Evolutionary conservation across 2,113 vertebrate genomes (phyloP).

Genomic region (Phodopus roborovskii): DNA sequence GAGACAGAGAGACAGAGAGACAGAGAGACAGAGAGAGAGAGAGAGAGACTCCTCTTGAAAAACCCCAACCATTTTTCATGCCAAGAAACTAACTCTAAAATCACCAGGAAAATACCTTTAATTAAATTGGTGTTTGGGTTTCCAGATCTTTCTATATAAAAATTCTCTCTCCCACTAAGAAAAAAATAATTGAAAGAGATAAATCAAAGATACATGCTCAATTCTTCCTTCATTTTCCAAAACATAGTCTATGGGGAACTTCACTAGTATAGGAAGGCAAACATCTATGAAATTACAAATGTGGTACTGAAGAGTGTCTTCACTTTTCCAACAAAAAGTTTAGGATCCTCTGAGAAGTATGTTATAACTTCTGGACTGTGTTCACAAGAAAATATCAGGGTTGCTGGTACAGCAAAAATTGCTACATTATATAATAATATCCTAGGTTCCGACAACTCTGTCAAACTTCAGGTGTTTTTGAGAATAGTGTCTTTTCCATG

Average conservation of each 20-base stretch:
- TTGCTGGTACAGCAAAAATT: slow-evolving; percentile 46
- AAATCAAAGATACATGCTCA: slow-evolving; percentile 10
- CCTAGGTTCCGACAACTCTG: background rate
- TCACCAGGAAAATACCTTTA: slow-evolving; percentile 31
- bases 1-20: too few species aligned
- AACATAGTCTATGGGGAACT: background rate
- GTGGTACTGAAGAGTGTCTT: background rate
- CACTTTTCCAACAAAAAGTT: slow-evolving; percentile 51
- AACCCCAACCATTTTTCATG: background rate
- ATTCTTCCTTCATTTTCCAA: slow-evolving; percentile 30
- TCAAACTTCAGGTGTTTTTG: background rate
- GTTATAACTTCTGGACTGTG: slow-evolving; percentile 34
- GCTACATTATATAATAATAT: slow-evolving; percentile 47
- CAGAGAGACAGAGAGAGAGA: too few species aligned
- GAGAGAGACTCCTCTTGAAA: background rate
- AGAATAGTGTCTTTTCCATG: slow-evolving; percentile 6
- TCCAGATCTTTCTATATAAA: slow-evolving; percentile 25
- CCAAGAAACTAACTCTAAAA: slow-evolving; percentile 1
- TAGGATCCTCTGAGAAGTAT: slow-evolving; percentile 19
- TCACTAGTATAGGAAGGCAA: background rate
- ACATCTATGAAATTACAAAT: slow-evolving; percentile 40
- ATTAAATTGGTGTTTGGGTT: background rate
- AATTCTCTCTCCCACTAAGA: background rate
- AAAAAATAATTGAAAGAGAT: slow-evolving; percentile 45
- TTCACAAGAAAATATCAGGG: slow-evolving; percentile 55